Base-by-base conservation (phyloP, 2,113 vertebrate genomes). In the Motacilla alba region DNA sequence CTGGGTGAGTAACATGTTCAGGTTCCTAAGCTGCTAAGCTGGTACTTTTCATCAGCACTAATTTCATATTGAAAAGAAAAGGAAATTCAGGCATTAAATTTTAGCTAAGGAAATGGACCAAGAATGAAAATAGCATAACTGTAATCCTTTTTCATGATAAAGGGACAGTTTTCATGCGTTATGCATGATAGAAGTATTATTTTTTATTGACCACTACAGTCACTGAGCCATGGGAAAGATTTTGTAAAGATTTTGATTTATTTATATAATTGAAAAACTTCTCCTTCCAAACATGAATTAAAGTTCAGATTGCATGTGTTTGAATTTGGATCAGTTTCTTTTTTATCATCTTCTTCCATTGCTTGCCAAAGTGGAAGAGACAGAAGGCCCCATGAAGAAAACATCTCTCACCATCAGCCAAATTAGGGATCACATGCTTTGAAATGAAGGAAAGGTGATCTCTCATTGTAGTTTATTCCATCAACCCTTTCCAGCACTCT, bases 371-470 rank as follows among this genome's bases (percentile, higher is more conserved):
- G 43, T 72, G 53, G 47, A 93, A 93, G 58, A 95, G 79, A 82
- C 75, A 90, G 70, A 94, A 95, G 39, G 73, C 35, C 37, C 43
- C 53, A 43, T 27, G 80, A 94, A 94, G 94, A 96, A 90, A 95
- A 90, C 60, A 87, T 94, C 76, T 96, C 93, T 96, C 93, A 94
- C 43, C 76, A 84, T 94, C 79, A 93, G 66, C 72, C 94, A 93
- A 94, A 96, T 95, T 93, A 90, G 77, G 56, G 72, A 93, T 94
- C 69, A 67, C 26, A 46, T 67, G 64, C 75, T 95, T 96, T 95
- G 94, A 95, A 94, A 95, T 94, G 72, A 95, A 86, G 78, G 94
- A 94, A 96, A 96, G 90, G 84, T 91, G 96, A 96, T 95, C 90
- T 95, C 79, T 87, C 39, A 55, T 67, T 10, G 23, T 82, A 85